Percentiles rank a stretch among this genome's conserved stretches.
phyloP scores from a whole-genome alignment of 2,888 invertebrate species.

The Xiphydria camelus region DNA sequence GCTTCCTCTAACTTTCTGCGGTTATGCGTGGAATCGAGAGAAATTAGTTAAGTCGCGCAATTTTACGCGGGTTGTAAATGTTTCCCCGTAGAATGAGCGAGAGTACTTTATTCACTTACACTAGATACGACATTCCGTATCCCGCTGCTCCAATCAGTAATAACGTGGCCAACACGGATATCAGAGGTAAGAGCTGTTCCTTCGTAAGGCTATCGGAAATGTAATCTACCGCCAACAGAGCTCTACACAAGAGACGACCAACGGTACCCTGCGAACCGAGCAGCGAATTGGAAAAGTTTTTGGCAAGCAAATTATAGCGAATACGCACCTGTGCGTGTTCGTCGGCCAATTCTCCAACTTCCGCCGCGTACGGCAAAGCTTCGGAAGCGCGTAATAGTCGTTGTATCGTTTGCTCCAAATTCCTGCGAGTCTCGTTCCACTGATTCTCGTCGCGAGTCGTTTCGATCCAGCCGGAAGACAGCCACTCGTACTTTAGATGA shows the following conservation, averaged over 20 bases:
- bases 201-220: conserved; percentile 73
- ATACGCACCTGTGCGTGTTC: conserved; percentile 64
- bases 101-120: conserved; percentile 58
- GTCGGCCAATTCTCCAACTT: conserved; percentile 62
- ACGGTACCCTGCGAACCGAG: conserved; percentile 62
- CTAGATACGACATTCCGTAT: conserved; percentile 83
- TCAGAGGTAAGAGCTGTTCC: conserved; percentile 77
- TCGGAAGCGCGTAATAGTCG: conserved; percentile 74
- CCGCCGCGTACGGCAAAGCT: conserved; percentile 75
- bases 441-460: conserved; percentile 60
- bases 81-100: conserved; percentile 19
- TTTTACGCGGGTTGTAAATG: conserved; percentile 1
- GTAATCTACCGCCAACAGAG: conserved; percentile 72
- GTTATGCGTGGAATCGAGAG: conserved; percentile 18
- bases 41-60: conserved; percentile 7
- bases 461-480: conserved; percentile 68
- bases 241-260: conserved; percentile 68
- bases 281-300: neutral
- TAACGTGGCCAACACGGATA: conserved; percentile 78
- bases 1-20: conserved; percentile 65
- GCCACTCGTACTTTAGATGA: conserved; percentile 91
- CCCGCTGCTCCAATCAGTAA: conserved; percentile 78
- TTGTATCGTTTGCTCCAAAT: conserved; percentile 73
- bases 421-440: conserved; percentile 73
- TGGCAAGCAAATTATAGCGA: neutral